Percentiles rank a stretch among this genome's conserved stretches.
phyloP scores from a whole-genome alignment of 2,888 invertebrate species.

The Acanthococcus lagerstroemiae region DNA sequence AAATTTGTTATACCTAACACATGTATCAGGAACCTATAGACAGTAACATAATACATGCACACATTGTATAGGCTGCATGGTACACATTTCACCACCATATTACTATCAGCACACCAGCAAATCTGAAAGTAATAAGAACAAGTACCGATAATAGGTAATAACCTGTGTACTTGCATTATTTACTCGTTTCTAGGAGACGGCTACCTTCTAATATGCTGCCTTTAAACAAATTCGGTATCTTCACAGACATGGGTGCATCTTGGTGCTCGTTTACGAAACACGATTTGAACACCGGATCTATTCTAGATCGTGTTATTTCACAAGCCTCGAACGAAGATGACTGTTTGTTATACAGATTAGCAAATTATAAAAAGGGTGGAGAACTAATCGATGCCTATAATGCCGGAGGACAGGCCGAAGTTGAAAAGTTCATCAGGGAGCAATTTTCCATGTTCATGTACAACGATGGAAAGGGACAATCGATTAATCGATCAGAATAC shows the following conservation, averaged over 20 bases:
- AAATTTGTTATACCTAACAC: no score
- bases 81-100: no score
- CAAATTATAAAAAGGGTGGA: constrained; percentile 85
- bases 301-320: constrained; percentile 80
- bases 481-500: constrained; percentile 78
- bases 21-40: no score
- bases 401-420: constrained; percentile 68
- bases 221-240: no score
- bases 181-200: no score
- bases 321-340: constrained; percentile 77
- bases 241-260: constrained; percentile 22
- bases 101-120: no score
- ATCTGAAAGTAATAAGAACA: no score
- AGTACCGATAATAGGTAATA: no score
- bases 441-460: constrained; percentile 85
- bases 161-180: no score
- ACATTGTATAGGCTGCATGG: no score
- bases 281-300: constrained; percentile 51
- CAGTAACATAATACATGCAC: no score
- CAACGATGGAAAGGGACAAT: constrained; percentile 69
- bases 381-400: constrained; percentile 80
- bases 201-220: no score
- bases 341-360: constrained; percentile 74
- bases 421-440: constrained; percentile 72
- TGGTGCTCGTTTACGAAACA: constrained; percentile 29